Base-by-base conservation (phyloP, 2,888 invertebrate species). In the Drosophila falleni region DNA sequence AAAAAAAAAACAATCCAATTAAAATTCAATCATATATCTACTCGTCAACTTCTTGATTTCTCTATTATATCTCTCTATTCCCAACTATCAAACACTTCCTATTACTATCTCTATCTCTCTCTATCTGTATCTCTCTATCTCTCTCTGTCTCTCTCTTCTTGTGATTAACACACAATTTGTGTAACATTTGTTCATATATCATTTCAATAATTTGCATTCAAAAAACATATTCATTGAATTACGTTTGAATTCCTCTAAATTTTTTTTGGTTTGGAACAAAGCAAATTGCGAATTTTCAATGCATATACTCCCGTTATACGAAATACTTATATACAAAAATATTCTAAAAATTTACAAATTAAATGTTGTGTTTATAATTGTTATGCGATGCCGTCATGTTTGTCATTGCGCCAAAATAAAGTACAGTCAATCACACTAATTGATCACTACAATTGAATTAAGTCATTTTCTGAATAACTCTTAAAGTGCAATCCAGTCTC, bases 341-440 rank as follows among this genome's bases (percentile, higher is more conserved):
- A 70, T 67, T 81, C 78, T 50, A 65, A 66, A 61, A 54, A 56
- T 79, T 64, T 67, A 61, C 59, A 59, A 86, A 80, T 86, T 83
- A 54, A 77, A 80, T 83, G 82, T 83, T 83, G 82, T 83, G 86
- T 83, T 80, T 56, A 60, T 63, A 87, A 82, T 82, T 82, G 86
- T 83, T 88, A 82, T 88, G 82, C 86, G 69, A 82, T 87, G 81
- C 75, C 75, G 31, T 71, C 72, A 61, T 65, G 11, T 60, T 74
- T 74, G 78, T 53, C 80, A 55, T 86, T 82, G 80, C 51, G 69
- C 78, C 80, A 73, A 77, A 77, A 80, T 80, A 77, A 77, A 77
- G 80, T 76, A 80, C 76, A 75, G 50, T 62, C 35, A 64, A 39
- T 10, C 15, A 0, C 9, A 15, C 33, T n/a, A n/a, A n/a, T n/a